Base-by-base conservation (phyloP, 2,888 invertebrate species). In the Drosophila ezoana region DNA sequence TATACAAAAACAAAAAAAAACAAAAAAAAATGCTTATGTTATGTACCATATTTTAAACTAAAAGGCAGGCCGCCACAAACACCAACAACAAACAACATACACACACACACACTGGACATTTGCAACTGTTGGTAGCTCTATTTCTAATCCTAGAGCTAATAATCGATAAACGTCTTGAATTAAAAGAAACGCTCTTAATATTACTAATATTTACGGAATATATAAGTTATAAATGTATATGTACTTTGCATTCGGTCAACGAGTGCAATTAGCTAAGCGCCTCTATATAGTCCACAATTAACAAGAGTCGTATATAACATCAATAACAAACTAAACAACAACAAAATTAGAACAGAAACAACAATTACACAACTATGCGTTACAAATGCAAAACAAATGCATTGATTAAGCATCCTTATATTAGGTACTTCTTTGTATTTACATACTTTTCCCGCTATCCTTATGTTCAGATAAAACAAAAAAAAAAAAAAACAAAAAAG, bases 121-220 rank as follows among this genome's bases (percentile, higher is more conserved):
- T 58, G 53, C 33, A 68, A 64, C 74, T 73, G 68, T 76, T 74
- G 47, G 60, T 62, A 70, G 79, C 60, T 77, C 63, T 69, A 44
- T 33, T 47, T 68, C 73, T 47, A 73, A 78, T 63, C 62, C 47
- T 68, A 67, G 62, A 57, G 47, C 52, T 44, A 71, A 67, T 67
- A 57, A 60, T 73, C 58, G 53, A 60, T 63, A 51, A 52, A 72
- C 40, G 13, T 64, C 71, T 75, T 64, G 74, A 68, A 85, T 85
- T 82, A 63, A 43, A 28, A 43, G 59, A 66, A 82, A 76, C 60
- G 83, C 86, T 88, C 83, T 83, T 82, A 82, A 86, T 77, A 88
- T 83, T 83, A 86, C 87, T 88, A 83, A 83, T 88, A 79, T 68
- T 82, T 88, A 88, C 62, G 59, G 62, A 82, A 88, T 88, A 82